These are phyloP conservation scores for Hydrotaea cyrtoneurina DNA, from an alignment of 2,888 invertebrate species.

Conservation along the genomic window DNA sequence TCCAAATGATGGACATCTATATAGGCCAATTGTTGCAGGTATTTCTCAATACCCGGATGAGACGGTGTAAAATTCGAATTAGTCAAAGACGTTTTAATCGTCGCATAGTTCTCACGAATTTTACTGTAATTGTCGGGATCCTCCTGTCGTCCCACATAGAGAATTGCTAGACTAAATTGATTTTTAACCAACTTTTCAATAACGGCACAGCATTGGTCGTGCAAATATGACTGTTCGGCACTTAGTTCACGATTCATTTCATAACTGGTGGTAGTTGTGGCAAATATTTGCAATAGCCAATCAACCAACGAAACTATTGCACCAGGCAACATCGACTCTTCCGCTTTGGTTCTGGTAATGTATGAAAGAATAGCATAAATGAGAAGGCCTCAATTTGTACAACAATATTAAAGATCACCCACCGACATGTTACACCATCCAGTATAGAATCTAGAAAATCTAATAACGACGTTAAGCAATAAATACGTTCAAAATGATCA, in stretches of 20 bases:
- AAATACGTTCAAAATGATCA: constrained; percentile 92
- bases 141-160: constrained; percentile 91
- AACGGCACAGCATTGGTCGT: constrained; percentile 86
- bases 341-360: constrained; percentile 88
- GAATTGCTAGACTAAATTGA: constrained; percentile 90
- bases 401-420: constrained; percentile 49
- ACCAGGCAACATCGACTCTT: constrained; percentile 91
- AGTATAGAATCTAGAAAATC: constrained; percentile 90
- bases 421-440: constrained; percentile 83
- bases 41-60: constrained; percentile 74
- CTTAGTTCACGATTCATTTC: constrained; percentile 75
- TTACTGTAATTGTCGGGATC: constrained; percentile 86
- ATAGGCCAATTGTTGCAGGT: constrained; percentile 77
- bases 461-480: constrained; percentile 92
- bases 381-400: background rate
- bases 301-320: constrained; percentile 90
- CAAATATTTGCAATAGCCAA: constrained; percentile 90
- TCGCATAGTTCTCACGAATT: constrained; percentile 87
- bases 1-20: constrained; percentile 78
- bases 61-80: constrained; percentile 76
- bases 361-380: background rate
- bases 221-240: constrained; percentile 82
- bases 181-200: constrained; percentile 86
- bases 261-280: constrained; percentile 74
- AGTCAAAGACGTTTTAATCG: constrained; percentile 76